These are phyloP conservation scores for Flabesymbios commensalis DNA, from an alignment of 2,888 invertebrate genomes.

Conservation along the genomic window DNA sequence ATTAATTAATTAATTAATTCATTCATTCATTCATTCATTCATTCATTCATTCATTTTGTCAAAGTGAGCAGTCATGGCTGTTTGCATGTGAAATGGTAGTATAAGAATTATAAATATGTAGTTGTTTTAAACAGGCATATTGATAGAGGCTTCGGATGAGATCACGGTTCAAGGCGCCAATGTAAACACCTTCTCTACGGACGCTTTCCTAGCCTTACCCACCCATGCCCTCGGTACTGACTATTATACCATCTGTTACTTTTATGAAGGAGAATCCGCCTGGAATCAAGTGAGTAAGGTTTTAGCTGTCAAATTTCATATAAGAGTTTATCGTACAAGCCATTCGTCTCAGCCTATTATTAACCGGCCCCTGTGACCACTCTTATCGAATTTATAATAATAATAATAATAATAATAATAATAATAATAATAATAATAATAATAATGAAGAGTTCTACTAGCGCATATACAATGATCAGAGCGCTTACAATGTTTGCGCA, in stretches of 20 bases:
- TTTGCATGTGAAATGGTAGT: no score
- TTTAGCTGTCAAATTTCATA: no score
- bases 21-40: no score
- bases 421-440: background rate
- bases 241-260: constrained; percentile 21
- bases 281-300: background rate
- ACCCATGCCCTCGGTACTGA: constrained; percentile 15
- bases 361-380: no score
- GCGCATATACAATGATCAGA: background rate
- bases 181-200: constrained; percentile 22
- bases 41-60: no score
- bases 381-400: background rate
- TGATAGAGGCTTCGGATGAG: constrained; percentile 10
- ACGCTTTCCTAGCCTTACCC: constrained; percentile 24
- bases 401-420: background rate
- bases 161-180: constrained; percentile 20
- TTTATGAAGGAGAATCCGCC: constrained; percentile 9
- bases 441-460: background rate
- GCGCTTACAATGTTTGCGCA: no score
- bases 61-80: no score
- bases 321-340: no score
- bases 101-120: no score
- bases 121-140: no score
- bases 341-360: no score
- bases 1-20: no score